A percentile compares a stretch with the other conserved stretches of the same genome.
These are phyloP conservation scores for Dryococelus australis DNA, from an alignment of 2,888 invertebrate species.

Conservation along the genomic window DNA sequence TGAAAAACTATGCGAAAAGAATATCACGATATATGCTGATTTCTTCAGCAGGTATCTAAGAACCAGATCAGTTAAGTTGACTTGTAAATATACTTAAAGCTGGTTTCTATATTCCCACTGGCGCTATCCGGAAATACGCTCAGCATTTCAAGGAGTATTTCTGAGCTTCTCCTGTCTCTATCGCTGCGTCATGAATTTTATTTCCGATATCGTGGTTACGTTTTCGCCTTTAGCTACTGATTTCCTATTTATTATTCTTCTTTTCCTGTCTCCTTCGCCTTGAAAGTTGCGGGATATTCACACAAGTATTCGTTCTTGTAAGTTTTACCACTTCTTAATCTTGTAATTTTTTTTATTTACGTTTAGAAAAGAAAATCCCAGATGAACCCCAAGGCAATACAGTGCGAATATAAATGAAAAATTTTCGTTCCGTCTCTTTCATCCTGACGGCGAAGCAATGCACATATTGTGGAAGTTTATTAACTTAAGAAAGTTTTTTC, in stretches of 20 bases:
- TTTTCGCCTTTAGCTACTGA: not conserved
- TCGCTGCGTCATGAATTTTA: not conserved
- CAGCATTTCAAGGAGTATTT: not conserved
- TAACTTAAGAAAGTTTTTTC: not conserved
- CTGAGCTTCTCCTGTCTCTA: not conserved
- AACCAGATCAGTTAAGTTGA: no score
- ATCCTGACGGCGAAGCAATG: not conserved
- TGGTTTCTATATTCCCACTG: not conserved
- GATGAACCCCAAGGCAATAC: not conserved
- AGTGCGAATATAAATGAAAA: not conserved
- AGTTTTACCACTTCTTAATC: not conserved
- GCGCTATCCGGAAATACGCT: not conserved
- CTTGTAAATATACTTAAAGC: no score
- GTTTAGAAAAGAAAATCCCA: not conserved
- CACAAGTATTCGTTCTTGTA: not conserved
- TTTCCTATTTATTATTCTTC: not conserved
- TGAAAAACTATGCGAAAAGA: no score
- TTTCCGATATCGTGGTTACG: no score
- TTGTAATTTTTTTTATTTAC: not conserved
- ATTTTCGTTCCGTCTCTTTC: not conserved
- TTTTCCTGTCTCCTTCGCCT: not conserved
- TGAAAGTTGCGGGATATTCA: not conserved
- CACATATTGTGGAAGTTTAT: not conserved
- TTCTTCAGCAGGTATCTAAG: no score
- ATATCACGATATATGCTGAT: no score